phyloP scores from a whole-genome alignment of 2,797 vertebrate species.

The Tenualosa thibaudeaui region DNA sequence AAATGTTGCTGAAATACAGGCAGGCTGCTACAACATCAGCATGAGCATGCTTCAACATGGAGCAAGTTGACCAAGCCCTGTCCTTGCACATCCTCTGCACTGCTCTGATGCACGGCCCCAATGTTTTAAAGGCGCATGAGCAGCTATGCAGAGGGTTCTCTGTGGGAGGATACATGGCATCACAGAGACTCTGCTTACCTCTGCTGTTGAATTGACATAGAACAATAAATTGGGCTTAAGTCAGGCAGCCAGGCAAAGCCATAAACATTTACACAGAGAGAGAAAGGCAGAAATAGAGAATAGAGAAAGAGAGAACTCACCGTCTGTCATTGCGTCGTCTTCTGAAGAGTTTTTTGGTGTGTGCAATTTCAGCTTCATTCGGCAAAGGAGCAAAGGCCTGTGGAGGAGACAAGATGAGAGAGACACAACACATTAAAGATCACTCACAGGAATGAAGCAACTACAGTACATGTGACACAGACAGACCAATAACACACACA shows the following conservation, averaged over 20 bases:
- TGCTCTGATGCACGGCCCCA: too few species aligned
- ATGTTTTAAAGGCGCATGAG: too few species aligned
- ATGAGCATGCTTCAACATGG: too few species aligned
- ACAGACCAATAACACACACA: not conserved
- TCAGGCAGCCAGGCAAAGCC: not conserved
- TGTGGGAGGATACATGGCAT: too few species aligned
- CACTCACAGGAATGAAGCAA: not conserved
- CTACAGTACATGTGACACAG: not conserved
- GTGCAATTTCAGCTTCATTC: constrained; percentile 93
- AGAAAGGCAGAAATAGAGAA: not conserved
- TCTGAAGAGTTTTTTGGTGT: constrained; percentile 96
- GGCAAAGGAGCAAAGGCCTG: constrained; percentile 90
- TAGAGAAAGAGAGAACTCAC: constrained; percentile 66
- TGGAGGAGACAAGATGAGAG: constrained; percentile 37
- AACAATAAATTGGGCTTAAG: too few species aligned
- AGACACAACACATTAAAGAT: not conserved
- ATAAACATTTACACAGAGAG: not conserved
- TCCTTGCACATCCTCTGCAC: too few species aligned
- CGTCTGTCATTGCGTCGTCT: constrained; percentile 89
- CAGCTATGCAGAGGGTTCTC: too few species aligned
- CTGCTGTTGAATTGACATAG: too few species aligned
- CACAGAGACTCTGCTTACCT: too few species aligned
- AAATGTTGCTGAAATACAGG: too few species aligned
- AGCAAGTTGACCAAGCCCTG: too few species aligned
- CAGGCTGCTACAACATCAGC: too few species aligned